Conservation (phyloP, 2,888 invertebrate genomes). For the Drosophila quinaria region DNA sequence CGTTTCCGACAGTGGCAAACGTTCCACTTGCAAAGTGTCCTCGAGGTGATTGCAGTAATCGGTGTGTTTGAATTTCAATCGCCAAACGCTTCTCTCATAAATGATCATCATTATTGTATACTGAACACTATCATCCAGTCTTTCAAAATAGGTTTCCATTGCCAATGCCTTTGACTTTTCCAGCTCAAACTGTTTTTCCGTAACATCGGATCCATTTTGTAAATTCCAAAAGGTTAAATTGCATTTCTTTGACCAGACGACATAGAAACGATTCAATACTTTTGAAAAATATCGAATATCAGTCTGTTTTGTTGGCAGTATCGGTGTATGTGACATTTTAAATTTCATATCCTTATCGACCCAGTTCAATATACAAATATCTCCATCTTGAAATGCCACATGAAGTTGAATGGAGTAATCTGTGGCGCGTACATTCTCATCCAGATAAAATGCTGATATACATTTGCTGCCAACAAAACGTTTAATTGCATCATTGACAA, state of each 20-base stretch:
- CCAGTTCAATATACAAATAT: slow-evolving; percentile 81
- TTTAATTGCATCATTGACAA: slow-evolving; percentile 45
- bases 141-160: slow-evolving; percentile 44
- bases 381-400: slow-evolving; percentile 78
- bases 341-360: slow-evolving; percentile 62
- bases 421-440: slow-evolving; percentile 43
- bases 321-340: slow-evolving; percentile 53
- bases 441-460: slow-evolving; percentile 58
- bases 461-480: slow-evolving; percentile 20
- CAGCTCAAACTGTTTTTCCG: background rate
- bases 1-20: slow-evolving; percentile 53
- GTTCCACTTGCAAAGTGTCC: slow-evolving; percentile 5
- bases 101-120: slow-evolving; percentile 64
- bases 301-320: slow-evolving; percentile 52
- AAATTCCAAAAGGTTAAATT: slow-evolving; percentile 74
- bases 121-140: slow-evolving; percentile 11
- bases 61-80: slow-evolving; percentile 60
- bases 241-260: slow-evolving; percentile 71
- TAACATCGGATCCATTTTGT: slow-evolving; percentile 60
- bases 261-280: slow-evolving; percentile 75
- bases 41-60: slow-evolving; percentile 21
- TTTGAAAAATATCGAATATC: slow-evolving; percentile 73
- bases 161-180: slow-evolving; percentile 19
- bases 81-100: slow-evolving; percentile 61
- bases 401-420: slow-evolving; percentile 61